Evolutionary conservation across 2,888 invertebrate genomes (phyloP).

Genomic region (Cybosia mesomella): DNA sequence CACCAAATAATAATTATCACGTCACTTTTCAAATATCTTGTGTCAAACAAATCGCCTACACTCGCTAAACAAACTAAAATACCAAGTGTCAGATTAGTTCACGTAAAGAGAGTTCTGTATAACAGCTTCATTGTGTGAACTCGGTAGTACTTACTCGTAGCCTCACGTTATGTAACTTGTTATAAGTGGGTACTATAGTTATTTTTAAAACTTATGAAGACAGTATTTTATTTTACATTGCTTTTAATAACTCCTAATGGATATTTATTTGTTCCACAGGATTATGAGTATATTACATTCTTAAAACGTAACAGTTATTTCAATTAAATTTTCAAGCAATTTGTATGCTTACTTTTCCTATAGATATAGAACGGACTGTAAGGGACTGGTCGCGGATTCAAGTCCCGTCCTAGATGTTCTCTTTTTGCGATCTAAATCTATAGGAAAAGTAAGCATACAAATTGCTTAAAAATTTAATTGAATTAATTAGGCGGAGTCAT

Average conservation of each 20-base stretch:
- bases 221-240: not conserved
- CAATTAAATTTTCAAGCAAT: too few species aligned
- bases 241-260: too few species aligned
- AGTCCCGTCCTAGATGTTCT: too few species aligned
- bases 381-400: too few species aligned
- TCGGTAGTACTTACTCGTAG: slow-evolving; percentile 12
- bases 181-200: not conserved
- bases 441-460: too few species aligned
- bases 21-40: slow-evolving; percentile 57
- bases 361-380: too few species aligned
- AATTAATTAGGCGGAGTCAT: too few species aligned
- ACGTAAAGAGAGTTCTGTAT: slow-evolving; percentile 31
- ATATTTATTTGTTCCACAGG: not conserved
- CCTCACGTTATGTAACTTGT: slow-evolving; percentile 1
- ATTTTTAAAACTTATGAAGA: not conserved
- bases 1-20: slow-evolving; percentile 65
- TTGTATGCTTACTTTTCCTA: too few species aligned
- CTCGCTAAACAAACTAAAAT: slow-evolving; percentile 44
- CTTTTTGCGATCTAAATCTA: too few species aligned
- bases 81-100: slow-evolving; percentile 43
- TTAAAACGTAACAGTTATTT: too few species aligned
- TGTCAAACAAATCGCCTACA: slow-evolving; percentile 53
- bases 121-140: slow-evolving; percentile 29
- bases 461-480: too few species aligned
- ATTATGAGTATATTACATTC: too few species aligned